Percentiles rank a stretch among this genome's conserved stretches.
phyloP scores from a whole-genome alignment of 23 tunicate species.

The Halocynthia aurantium region DNA sequence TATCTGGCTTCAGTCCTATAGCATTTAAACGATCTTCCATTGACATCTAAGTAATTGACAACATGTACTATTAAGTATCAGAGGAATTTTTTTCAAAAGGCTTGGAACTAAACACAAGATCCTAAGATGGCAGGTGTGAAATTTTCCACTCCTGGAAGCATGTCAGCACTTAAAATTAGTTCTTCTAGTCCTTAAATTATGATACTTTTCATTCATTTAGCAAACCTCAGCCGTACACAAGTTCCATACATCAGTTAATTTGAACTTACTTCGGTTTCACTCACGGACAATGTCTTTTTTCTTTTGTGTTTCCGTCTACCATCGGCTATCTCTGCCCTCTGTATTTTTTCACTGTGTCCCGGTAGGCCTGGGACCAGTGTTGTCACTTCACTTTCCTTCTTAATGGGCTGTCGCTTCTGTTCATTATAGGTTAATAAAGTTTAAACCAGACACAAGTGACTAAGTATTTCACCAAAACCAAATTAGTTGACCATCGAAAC shows the following conservation, averaged over 20 bases:
- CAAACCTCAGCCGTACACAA: too few relatives aligned
- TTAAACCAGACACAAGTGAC: too few relatives aligned
- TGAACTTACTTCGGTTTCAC: slow-evolving; percentile 45
- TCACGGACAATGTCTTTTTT: slow-evolving; percentile 28
- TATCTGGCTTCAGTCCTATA: slow-evolving; percentile 11
- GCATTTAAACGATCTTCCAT: slow-evolving; percentile 67
- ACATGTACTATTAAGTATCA: too few relatives aligned
- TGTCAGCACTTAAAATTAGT: too few relatives aligned
- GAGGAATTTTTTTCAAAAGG: too few relatives aligned
- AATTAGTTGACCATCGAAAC: background rate
- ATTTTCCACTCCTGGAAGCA: too few relatives aligned
- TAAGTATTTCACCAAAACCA: background rate
- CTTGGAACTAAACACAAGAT: too few relatives aligned
- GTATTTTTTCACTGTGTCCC: slow-evolving; percentile 22
- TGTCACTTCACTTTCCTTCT: slow-evolving; percentile 31
- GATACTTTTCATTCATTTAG: too few relatives aligned
- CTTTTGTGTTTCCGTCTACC: slow-evolving; percentile 16
- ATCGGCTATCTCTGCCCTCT: background rate
- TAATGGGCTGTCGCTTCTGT: slow-evolving; percentile 46
- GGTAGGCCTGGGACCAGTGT: slow-evolving; percentile 50
- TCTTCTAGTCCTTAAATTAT: too few relatives aligned
- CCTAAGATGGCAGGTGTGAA: too few relatives aligned
- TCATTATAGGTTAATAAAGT: too few relatives aligned
- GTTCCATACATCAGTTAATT: too few relatives aligned
- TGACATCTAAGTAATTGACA: slow-evolving; percentile 32